These are phyloP conservation scores for Phrixothrix hirtus DNA, from an alignment of 2,888 invertebrate species.

Conservation along the genomic window DNA sequence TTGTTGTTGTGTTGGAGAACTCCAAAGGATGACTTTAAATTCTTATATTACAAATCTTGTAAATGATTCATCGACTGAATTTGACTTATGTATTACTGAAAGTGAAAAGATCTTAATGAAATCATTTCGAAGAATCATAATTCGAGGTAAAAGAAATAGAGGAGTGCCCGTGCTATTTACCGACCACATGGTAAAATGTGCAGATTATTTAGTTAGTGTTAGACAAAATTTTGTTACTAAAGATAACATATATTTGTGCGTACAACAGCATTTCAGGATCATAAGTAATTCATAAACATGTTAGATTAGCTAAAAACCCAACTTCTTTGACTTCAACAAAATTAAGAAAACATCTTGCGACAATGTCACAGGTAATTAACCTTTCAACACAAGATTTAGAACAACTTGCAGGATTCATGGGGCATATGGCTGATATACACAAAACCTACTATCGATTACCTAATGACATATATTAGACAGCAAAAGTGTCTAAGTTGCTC, in stretches of 20 bases:
- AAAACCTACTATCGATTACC: background rate
- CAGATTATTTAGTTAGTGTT: background rate
- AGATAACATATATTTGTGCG: background rate
- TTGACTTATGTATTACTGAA: too few species aligned
- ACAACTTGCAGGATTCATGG: background rate
- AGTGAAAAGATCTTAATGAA: too few species aligned
- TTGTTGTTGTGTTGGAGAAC: background rate
- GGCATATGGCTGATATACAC: background rate
- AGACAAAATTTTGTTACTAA: background rate
- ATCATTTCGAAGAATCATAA: too few species aligned
- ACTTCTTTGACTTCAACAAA: background rate
- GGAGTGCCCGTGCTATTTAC: background rate
- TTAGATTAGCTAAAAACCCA: background rate
- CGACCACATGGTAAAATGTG: background rate
- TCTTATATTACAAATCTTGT: too few species aligned
- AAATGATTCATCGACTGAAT: too few species aligned
- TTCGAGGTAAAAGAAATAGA: too few species aligned
- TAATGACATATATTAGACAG: background rate
- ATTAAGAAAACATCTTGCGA: background rate
- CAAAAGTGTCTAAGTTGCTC: too few species aligned
- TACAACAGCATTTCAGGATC: too few species aligned
- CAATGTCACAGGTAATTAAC: too few species aligned
- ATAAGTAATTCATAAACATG: background rate
- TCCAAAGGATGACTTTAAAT: too few species aligned
- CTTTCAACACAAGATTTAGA: background rate